Evolutionary conservation across 2,888 invertebrate genomes (phyloP), one percentile per base, ranked within the genome.

Genomic region (Holacanthella duospinosa): DNA sequence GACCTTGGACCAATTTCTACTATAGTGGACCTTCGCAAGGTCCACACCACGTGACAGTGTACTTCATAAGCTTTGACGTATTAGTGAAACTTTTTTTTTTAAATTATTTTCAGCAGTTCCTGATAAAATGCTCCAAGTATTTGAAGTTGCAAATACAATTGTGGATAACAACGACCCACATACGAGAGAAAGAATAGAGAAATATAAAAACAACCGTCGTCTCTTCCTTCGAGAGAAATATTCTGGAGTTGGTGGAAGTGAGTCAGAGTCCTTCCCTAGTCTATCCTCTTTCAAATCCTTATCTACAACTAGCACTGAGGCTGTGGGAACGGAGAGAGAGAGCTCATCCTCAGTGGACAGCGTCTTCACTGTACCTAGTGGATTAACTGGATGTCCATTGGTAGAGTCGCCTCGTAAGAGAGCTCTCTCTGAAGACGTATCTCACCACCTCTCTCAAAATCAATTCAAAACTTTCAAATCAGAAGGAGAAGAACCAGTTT

Each of bases 131-230:
- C 70, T 68, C 21, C 64, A 64, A 25, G 69, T 70, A 0, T 61
- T 73, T 19, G 64, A 69, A 12, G 70, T 72, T 12, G 72, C 64
- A 0, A 71, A 71, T 69, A 72, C 71, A 44, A 66, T 68, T 29
- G 73, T 74, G 26, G 73, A 74, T 55, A 79, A 79, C 44, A 84
- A 86, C 67, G 77, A 77, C 62, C 75, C 75, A 65, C 75, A 85
- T 26, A 86, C 87, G 73, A 80, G 92, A 56, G 91, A 92, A 75
- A 79, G 92, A 55, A 90, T 93, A 68, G 91, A 93, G 77, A 87
- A 88, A 76, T 93, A 92, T 76, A 93, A 93, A 78, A 90, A 92
- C 75, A 92, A 93, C 75, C 80, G 92, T n/a, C 81, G 93, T 59
- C 86, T 85, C 71, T 88, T 89, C 74, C 78, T 92, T 19, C 83